Percentiles rank a stretch among this genome's conserved stretches.
phyloP scores from a whole-genome alignment of 2,888 invertebrate genomes.

The Ichneumon xanthorius region DNA sequence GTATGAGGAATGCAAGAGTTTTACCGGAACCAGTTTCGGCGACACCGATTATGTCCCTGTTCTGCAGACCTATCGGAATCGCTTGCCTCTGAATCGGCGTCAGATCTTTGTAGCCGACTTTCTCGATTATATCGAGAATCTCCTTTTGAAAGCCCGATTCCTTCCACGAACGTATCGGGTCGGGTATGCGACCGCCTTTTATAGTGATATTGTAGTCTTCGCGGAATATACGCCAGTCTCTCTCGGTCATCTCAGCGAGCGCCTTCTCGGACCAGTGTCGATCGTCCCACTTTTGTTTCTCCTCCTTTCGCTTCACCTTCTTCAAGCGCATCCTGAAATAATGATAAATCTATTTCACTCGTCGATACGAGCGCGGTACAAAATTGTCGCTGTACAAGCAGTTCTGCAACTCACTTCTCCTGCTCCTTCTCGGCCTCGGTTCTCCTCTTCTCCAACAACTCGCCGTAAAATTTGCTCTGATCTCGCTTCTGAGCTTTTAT shows the following conservation, averaged over 20 bases:
- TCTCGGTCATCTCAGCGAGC: slow-evolving; percentile 97
- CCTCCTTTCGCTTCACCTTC: slow-evolving; percentile 97
- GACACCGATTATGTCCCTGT: slow-evolving; percentile 98
- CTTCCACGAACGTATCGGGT: slow-evolving; percentile 97
- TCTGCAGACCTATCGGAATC: slow-evolving; percentile 98
- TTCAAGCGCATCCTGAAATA: slow-evolving; percentile 90
- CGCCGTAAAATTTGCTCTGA: slow-evolving; percentile 98
- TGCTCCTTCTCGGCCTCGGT: slow-evolving; percentile 99
- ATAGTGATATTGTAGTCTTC: slow-evolving; percentile 99
- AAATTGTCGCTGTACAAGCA: slow-evolving; percentile 70
- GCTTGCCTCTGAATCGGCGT: slow-evolving; percentile 99
- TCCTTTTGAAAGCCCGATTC: slow-evolving; percentile 96
- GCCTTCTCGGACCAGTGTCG: slow-evolving; percentile 99
- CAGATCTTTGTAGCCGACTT: slow-evolving; percentile 98
- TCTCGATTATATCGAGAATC: slow-evolving; percentile 96
- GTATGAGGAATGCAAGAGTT: slow-evolving; percentile 99
- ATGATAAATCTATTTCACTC: slow-evolving; percentile 13
- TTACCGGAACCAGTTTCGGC: slow-evolving; percentile 99
- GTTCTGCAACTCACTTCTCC: slow-evolving; percentile 88
- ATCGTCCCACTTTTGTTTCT: slow-evolving; percentile 99
- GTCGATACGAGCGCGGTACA: neutral
- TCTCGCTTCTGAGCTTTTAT: slow-evolving; percentile 98
- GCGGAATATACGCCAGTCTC: slow-evolving; percentile 99
- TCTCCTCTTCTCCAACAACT: slow-evolving; percentile 96
- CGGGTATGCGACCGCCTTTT: slow-evolving; percentile 98